Evolutionary conservation across 2,797 vertebrate species (phyloP).

Genomic region (Sebastes jordani): DNA sequence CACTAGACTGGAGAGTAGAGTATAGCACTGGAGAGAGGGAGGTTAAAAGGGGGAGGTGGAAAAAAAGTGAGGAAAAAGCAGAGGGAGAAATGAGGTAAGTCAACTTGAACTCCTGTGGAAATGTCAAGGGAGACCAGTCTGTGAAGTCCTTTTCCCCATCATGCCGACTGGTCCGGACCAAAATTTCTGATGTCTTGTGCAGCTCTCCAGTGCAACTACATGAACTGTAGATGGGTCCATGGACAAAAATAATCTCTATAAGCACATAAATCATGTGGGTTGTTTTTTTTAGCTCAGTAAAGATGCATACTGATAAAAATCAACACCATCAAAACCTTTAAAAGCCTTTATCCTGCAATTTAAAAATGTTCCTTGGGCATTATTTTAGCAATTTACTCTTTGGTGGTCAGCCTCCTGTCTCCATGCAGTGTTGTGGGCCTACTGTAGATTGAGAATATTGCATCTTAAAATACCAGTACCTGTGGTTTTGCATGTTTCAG

Average conservation of each 20-base stretch:
- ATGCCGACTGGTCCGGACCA: background rate
- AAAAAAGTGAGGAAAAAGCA: constrained; percentile 32
- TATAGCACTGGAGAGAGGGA: constrained; percentile 50
- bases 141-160: constrained; percentile 21
- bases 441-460: background rate
- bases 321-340: background rate
- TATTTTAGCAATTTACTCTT: background rate
- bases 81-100: constrained; percentile 46
- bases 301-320: background rate
- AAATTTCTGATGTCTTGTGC: constrained; percentile 7
- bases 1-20: constrained; percentile 77
- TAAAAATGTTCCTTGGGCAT: background rate
- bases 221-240: background rate
- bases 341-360: background rate
- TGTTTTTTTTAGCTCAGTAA: background rate
- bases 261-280: background rate
- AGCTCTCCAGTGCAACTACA: background rate
- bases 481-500: background rate
- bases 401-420: background rate
- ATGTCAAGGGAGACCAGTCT: constrained; percentile 15
- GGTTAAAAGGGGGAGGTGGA: constrained; percentile 11
- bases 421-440: background rate
- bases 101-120: constrained; percentile 46
- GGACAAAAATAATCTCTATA: background rate
- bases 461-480: background rate